phyloP scores from a whole-genome alignment of 2,888 invertebrate species.

The Strigamia crassipes region DNA sequence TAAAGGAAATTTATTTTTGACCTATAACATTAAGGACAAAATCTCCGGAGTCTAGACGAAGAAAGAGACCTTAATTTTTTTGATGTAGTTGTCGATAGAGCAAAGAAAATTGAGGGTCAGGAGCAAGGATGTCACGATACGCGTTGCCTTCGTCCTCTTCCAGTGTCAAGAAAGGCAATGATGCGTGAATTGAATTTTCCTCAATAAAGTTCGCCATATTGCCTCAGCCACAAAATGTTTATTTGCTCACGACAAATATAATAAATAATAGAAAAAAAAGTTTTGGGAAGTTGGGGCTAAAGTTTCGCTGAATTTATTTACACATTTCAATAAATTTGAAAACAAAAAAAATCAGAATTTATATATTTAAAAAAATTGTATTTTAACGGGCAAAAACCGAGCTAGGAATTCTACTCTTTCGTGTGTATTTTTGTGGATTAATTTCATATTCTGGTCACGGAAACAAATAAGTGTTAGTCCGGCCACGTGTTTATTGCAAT shows the following conservation, averaged over 20 bases:
- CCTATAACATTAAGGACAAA: neutral
- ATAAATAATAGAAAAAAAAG: neutral
- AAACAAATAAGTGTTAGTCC: no score
- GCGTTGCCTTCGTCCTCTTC: neutral
- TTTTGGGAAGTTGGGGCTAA: neutral
- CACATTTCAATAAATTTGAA: no score
- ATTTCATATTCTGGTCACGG: no score
- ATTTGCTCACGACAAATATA: neutral
- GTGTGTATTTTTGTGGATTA: no score
- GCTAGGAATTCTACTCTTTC: no score
- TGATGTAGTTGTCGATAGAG: constrained; percentile 7
- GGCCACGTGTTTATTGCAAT: no score
- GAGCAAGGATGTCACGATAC: neutral
- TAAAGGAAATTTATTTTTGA: neutral
- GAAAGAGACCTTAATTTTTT: neutral
- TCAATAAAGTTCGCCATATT: constrained; percentile 25
- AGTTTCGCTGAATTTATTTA: no score
- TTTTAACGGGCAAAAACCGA: neutral
- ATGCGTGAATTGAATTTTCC: constrained; percentile 25
- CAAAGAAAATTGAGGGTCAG: constrained; percentile 17
- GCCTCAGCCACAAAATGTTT: neutral
- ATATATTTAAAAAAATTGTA: no score
- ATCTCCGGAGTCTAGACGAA: neutral
- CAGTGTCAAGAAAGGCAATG: neutral
- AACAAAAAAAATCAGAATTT: no score